Percentiles rank a stretch among this genome's conserved stretches.
phyloP scores from a whole-genome alignment of 2,888 invertebrate species.

The Melieria crassipennis region DNA sequence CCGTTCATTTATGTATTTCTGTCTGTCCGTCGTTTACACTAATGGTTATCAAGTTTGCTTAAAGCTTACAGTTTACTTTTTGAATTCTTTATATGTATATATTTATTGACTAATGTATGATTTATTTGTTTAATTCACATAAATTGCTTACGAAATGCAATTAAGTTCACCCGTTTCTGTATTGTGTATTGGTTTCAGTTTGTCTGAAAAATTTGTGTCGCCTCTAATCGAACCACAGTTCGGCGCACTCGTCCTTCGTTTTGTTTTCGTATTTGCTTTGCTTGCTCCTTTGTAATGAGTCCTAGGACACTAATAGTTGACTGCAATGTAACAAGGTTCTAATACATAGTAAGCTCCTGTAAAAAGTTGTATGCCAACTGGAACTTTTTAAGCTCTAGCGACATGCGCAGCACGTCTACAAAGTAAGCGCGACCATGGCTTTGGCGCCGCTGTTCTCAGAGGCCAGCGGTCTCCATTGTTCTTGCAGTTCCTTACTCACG shows the following conservation, averaged over 20 bases:
- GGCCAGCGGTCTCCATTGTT: background rate
- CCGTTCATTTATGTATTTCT: background rate
- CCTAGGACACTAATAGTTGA: background rate
- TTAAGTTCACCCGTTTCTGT: slow-evolving; percentile 36
- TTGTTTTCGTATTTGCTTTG: background rate
- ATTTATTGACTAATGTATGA: slow-evolving; percentile 39
- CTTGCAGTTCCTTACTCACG: background rate
- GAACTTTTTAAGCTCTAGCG: slow-evolving; percentile 15
- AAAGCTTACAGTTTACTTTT: slow-evolving; percentile 11
- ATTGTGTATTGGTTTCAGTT: slow-evolving; percentile 36
- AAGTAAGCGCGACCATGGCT: background rate
- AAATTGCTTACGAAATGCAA: slow-evolving; percentile 35
- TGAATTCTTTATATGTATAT: slow-evolving; percentile 16
- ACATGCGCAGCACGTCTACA: background rate
- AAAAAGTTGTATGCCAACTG: slow-evolving; percentile 24
- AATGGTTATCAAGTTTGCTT: slow-evolving; percentile 4
- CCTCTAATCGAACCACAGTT: background rate
- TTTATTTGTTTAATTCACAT: slow-evolving; percentile 38
- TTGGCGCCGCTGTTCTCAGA: background rate
- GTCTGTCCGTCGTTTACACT: background rate
- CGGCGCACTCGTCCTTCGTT: slow-evolving; percentile 4
- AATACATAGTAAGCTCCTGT: slow-evolving; percentile 34
- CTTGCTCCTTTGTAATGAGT: slow-evolving; percentile 3
- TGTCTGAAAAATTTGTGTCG: slow-evolving; percentile 27
- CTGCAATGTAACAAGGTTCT: slow-evolving; percentile 8